Conservation (phyloP, 92 coral and sea anemone species). For the Umimayanthus kanabou region DNA sequence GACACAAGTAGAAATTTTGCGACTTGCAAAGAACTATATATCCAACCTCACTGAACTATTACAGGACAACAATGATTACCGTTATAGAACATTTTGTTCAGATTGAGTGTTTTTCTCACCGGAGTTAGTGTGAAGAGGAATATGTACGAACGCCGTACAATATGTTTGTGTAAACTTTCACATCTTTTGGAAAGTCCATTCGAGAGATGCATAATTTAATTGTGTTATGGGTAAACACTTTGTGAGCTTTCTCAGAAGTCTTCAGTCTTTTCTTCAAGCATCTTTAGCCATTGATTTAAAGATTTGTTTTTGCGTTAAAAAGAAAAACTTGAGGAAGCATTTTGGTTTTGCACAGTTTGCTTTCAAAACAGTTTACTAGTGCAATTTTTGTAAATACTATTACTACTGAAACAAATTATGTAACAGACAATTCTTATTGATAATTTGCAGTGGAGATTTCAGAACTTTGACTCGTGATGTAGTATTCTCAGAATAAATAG, state of each 20-base stretch:
- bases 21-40: slow-evolving; percentile 95
- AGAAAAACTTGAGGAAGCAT: neutral
- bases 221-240: slow-evolving; percentile 12
- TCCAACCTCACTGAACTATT: slow-evolving; percentile 84
- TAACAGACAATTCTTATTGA: neutral
- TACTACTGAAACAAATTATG: neutral
- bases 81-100: slow-evolving; percentile 58
- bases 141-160: neutral
- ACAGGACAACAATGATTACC: slow-evolving; percentile 60
- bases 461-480: neutral
- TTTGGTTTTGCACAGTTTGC: neutral
- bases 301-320: neutral
- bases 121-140: neutral
- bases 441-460: neutral
- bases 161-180: slow-evolving; percentile 1
- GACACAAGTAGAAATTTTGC: slow-evolving; percentile 97
- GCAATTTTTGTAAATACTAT: neutral
- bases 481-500: neutral
- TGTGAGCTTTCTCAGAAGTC: neutral
- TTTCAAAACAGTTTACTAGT: neutral
- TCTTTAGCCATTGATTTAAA: neutral
- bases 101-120: slow-evolving; percentile 31
- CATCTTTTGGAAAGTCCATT: slow-evolving; percentile 8
- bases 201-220: neutral
- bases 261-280: neutral